A percentile compares a stretch with the other conserved stretches of the same genome.
Conservation (phyloP, 37 sponge, comb jelly and placozoan species). For the Diacarnus erythraeanus region DNA sequence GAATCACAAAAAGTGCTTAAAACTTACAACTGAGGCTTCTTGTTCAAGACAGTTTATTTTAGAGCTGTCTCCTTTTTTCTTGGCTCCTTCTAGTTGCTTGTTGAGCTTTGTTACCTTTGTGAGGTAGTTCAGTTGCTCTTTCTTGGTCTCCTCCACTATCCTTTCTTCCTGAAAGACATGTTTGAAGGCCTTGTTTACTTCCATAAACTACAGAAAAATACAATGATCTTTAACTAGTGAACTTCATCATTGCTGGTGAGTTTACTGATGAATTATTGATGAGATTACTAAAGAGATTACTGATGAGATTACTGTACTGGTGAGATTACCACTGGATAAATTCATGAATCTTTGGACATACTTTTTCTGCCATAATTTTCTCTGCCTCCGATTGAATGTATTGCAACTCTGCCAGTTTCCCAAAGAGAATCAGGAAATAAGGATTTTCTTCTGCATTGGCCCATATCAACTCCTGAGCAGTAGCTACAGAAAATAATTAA, state of each 20-base stretch:
- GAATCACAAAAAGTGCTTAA: too few species aligned
- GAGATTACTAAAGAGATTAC: too few species aligned
- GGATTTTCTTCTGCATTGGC: slow-evolving; percentile 29
- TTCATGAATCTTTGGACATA: too few species aligned
- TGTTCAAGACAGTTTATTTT: not conserved
- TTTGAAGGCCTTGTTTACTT: slow-evolving; percentile 14
- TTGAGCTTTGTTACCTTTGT: slow-evolving; percentile 3
- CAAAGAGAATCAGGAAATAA: slow-evolving; percentile 33
- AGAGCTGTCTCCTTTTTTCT: slow-evolving; percentile 6
- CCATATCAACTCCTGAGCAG: slow-evolving; percentile 36
- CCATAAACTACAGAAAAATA: slow-evolving; percentile 1
- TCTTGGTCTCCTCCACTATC: slow-evolving; percentile 15
- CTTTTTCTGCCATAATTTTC: slow-evolving; percentile 5
- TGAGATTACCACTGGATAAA: too few species aligned
- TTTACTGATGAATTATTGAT: too few species aligned
- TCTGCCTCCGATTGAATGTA: slow-evolving; percentile 8
- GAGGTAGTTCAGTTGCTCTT: slow-evolving; percentile 1
- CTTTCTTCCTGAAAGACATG: slow-evolving; percentile 18
- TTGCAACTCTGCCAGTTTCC: slow-evolving; percentile 38
- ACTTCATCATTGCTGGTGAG: too few species aligned
- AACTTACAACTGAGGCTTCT: slow-evolving; percentile 16
- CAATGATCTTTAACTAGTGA: too few species aligned
- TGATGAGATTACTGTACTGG: too few species aligned
- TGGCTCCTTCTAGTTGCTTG: slow-evolving; percentile 13
- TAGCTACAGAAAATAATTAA: not conserved